phyloP scores from a whole-genome alignment of 2,888 invertebrate genomes.

The Erebia epiphron region DNA sequence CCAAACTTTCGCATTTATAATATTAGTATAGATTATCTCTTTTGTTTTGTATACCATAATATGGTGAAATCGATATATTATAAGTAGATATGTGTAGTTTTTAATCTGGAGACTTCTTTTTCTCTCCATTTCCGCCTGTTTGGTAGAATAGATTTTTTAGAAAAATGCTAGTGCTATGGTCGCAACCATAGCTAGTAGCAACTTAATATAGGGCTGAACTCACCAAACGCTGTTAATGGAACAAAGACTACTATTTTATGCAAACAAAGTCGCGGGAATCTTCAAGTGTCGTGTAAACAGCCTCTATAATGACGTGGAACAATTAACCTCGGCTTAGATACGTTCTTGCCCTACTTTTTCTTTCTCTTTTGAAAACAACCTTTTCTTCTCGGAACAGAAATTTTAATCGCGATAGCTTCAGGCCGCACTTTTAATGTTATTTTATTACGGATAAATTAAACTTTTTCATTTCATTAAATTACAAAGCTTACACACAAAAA shows the following conservation, averaged over 20 bases:
- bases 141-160: not conserved
- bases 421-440: slow-evolving; percentile 9
- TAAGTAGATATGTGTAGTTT: not conserved
- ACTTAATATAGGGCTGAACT: not conserved
- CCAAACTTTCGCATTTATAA: too few species aligned
- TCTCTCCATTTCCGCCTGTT: not conserved
- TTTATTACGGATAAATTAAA: not conserved
- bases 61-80: too few species aligned
- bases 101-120: not conserved
- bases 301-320: slow-evolving; percentile 33
- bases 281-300: slow-evolving; percentile 26
- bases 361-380: slow-evolving; percentile 27
- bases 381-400: slow-evolving; percentile 19
- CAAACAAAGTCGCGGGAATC: slow-evolving; percentile 19
- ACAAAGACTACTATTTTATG: slow-evolving; percentile 8
- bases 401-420: slow-evolving; percentile 22
- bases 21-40: too few species aligned
- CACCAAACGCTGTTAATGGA: not conserved
- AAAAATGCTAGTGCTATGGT: not conserved
- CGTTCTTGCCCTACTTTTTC: slow-evolving; percentile 36
- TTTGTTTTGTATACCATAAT: too few species aligned
- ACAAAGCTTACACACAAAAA: too few species aligned
- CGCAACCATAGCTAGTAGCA: too few species aligned
- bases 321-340: slow-evolving; percentile 45
- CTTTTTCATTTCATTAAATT: not conserved